Evolutionary conservation across 2,888 invertebrate genomes (phyloP).

Genomic region (Drosophila algonquin): DNA sequence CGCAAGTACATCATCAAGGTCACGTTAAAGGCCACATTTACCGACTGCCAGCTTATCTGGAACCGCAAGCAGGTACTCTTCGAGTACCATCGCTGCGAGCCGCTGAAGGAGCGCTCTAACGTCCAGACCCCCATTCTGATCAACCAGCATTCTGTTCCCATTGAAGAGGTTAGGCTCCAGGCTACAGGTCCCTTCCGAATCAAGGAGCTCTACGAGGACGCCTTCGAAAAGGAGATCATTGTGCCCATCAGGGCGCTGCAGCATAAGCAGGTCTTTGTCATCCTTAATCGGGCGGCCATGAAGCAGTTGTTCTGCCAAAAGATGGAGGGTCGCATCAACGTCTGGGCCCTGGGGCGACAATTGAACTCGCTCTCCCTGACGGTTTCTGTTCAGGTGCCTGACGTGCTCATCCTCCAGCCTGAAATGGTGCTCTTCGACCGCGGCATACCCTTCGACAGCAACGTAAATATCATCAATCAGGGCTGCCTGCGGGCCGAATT

Average conservation of each 20-base stretch:
- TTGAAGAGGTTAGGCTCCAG: conserved; percentile 50
- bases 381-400: conserved; percentile 61
- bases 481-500: conserved; percentile 66
- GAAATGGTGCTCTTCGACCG: conserved; percentile 72
- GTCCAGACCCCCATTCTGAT: conserved; percentile 42
- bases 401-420: conserved; percentile 62
- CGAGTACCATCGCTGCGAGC: conserved; percentile 59
- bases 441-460: conserved; percentile 48
- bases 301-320: conserved; percentile 53
- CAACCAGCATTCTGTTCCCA: conserved; percentile 28
- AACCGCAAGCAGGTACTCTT: conserved; percentile 60
- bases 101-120: conserved; percentile 55
- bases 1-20: conserved; percentile 63
- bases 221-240: conserved; percentile 50
- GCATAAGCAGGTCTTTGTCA: conserved; percentile 66
- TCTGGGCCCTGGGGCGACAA: conserved; percentile 47
- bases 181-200: conserved; percentile 73
- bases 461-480: conserved; percentile 63
- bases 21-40: conserved; percentile 57
- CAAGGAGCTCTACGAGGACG: conserved; percentile 59
- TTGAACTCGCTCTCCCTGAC: conserved; percentile 64
- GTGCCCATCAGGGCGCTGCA: conserved; percentile 51
- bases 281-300: conserved; percentile 55
- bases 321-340: conserved; percentile 69
- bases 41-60: conserved; percentile 67